Conservation (phyloP, 2,797 vertebrate genomes). For the Balearica regulorum region DNA sequence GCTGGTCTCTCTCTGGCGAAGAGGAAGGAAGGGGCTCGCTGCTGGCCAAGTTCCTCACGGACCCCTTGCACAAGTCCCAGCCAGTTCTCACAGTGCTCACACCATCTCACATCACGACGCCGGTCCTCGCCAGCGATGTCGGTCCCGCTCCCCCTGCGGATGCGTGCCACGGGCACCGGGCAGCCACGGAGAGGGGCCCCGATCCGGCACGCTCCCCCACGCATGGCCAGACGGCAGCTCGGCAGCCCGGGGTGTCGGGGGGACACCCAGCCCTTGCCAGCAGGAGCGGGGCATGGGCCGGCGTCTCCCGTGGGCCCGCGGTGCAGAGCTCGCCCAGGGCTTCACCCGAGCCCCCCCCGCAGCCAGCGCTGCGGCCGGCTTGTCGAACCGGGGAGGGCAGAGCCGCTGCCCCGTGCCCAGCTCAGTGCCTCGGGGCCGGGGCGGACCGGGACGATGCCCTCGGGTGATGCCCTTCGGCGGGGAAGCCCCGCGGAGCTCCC, state of each 20-base stretch:
- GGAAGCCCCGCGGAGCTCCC: neutral
- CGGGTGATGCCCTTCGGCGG: neutral
- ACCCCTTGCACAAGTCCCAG: neutral
- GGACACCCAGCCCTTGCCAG: neutral
- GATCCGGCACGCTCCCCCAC: fast-evolving
- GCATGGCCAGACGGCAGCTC: neutral
- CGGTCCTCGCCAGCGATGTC: fast-evolving
- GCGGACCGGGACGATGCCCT: no score
- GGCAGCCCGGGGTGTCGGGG: neutral
- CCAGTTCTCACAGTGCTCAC: fast-evolving
- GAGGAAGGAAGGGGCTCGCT: neutral
- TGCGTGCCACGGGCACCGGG: fast-evolving
- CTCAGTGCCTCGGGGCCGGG: neutral
- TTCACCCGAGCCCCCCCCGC: no score
- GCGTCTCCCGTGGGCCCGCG: fast-evolving
- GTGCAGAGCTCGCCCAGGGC: neutral
- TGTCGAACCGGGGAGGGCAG: no score
- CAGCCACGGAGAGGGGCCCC: fast-evolving
- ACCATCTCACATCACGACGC: fast-evolving
- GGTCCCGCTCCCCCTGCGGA: neutral
- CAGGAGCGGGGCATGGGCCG: neutral
- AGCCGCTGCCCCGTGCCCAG: neutral
- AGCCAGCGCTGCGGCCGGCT: neutral
- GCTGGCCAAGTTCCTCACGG: fast-evolving
- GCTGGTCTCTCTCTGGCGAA: neutral